A percentile compares a stretch with the other conserved stretches of the same genome.
These are phyloP conservation scores for Melanotaenia nigrans DNA, from an alignment of 2,797 vertebrate species.

Conservation along the genomic window DNA sequence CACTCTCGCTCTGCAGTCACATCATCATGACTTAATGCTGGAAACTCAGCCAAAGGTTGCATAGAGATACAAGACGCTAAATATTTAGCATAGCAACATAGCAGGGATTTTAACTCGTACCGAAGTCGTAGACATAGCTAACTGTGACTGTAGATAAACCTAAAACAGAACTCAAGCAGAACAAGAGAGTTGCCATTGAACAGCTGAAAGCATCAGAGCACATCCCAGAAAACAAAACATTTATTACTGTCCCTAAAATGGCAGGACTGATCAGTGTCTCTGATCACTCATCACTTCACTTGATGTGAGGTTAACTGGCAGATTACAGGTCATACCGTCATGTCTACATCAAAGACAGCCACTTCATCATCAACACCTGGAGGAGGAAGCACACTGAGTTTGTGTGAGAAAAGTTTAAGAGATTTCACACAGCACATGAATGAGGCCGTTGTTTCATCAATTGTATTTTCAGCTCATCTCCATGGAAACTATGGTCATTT, in stretches of 20 bases:
- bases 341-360: constrained; percentile 20
- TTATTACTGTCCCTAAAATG: neutral
- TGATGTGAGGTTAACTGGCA: constrained; percentile 15
- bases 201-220: no score
- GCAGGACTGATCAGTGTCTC: neutral
- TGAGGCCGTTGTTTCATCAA: constrained; percentile 18
- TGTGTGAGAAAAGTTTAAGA: neutral
- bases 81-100: constrained; percentile 46
- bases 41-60: constrained; percentile 50
- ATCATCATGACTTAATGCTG: constrained; percentile 58
- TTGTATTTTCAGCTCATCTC: constrained; percentile 41
- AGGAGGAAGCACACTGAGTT: constrained; percentile 26
- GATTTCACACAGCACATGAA: neutral
- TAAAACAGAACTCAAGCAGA: neutral
- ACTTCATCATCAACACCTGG: constrained; percentile 37
- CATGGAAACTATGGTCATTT: constrained; percentile 30
- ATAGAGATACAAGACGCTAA: constrained; percentile 32
- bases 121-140: neutral
- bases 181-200: no score
- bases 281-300: neutral
- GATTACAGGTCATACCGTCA: constrained; percentile 19
- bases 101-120: neutral
- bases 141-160: neutral
- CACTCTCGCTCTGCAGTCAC: constrained; percentile 53
- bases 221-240: neutral